phyloP scores from a whole-genome alignment of 2,888 invertebrate species.

The Hypercompe scribonia region DNA sequence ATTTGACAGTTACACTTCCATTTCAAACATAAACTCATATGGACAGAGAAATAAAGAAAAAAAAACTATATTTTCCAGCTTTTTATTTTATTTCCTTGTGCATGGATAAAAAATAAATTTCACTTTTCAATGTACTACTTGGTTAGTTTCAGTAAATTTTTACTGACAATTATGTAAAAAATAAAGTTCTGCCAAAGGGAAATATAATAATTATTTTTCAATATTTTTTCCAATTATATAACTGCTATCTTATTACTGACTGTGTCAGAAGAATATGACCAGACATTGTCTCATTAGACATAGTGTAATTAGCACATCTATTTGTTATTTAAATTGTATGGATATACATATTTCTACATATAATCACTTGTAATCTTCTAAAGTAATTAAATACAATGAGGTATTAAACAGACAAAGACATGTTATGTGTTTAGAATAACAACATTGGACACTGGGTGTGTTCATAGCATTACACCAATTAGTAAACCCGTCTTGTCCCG shows the following conservation, averaged over 20 bases:
- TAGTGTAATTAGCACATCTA: not conserved
- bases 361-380: conserved; percentile 20
- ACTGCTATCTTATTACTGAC: not conserved
- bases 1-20: too few species aligned
- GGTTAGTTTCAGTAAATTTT: too few species aligned
- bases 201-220: too few species aligned
- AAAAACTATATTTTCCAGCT: too few species aligned
- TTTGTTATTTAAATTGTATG: not conserved
- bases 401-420: conserved; percentile 52
- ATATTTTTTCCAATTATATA: not conserved
- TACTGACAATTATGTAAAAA: too few species aligned
- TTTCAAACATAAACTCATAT: too few species aligned
- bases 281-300: not conserved
- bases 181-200: too few species aligned
- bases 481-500: conserved; percentile 54
- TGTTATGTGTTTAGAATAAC: conserved; percentile 49
- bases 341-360: conserved; percentile 6
- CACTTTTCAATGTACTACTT: too few species aligned
- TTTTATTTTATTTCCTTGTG: too few species aligned
- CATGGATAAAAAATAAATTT: too few species aligned
- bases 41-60: too few species aligned
- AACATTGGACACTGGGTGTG: conserved; percentile 59
- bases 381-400: conserved; percentile 30
- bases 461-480: conserved; percentile 47
- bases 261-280: not conserved